These are phyloP conservation scores for Florisuga fusca DNA, from an alignment of 2,797 vertebrate genomes.

Conservation along the genomic window DNA sequence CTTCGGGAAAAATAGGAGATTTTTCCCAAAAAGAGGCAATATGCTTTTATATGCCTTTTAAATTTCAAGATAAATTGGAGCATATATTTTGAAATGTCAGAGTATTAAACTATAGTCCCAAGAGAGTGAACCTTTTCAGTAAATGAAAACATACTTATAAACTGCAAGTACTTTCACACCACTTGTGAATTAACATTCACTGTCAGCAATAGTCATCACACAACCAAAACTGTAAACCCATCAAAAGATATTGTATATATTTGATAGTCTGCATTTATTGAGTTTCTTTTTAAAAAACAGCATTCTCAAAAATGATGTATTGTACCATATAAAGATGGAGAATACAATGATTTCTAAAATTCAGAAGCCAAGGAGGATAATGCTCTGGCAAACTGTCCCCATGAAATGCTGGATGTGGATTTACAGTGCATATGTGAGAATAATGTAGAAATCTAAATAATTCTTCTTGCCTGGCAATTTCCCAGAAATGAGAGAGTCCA, in stretches of 20 bases:
- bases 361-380: background rate
- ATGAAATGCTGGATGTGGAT: background rate
- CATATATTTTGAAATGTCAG: no score
- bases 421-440: background rate
- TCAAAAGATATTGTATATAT: accelerated
- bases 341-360: background rate
- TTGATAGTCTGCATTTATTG: accelerated
- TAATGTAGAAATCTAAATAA: background rate
- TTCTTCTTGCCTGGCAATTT: background rate
- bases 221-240: background rate
- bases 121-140: background rate
- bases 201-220: background rate
- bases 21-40: background rate
- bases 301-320: background rate
- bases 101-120: background rate
- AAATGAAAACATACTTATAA: background rate
- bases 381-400: background rate
- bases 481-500: background rate
- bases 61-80: background rate
- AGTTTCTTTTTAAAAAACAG: accelerated
- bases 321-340: background rate
- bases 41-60: background rate
- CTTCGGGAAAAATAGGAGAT: background rate
- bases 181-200: background rate
- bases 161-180: background rate